Evolutionary conservation across 2,888 invertebrate genomes (phyloP), one percentile per base, ranked within the genome.

Genomic region (Agrilus biguttatus): DNA sequence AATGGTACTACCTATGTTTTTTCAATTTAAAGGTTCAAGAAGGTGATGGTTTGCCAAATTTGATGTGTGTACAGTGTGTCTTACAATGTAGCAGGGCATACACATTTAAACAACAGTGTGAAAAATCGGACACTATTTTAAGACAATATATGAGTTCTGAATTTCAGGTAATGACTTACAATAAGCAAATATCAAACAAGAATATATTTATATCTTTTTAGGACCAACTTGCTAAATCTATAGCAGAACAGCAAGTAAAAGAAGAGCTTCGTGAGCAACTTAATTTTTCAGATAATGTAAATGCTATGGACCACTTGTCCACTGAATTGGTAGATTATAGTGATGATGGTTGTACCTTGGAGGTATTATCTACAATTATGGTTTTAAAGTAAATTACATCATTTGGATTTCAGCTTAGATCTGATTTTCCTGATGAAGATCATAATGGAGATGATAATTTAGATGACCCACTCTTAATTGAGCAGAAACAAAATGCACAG

Each of bases 11-110:
- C 5, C 28, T 28, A 28, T 33, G 37, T 36, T 41, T 33, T 42
- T 45, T 34, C 17, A 14, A 34, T 47, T 52, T 55, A 42, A 49
- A 70, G 70, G 63, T 70, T 8, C 49, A 60, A 41, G 57, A 63
- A 57, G 65, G 61, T 37, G 71, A 72, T 58, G 70, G 69, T 14
- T 58, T 69, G 40, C 71, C 71, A 13, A 59, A 64, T 48, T 57
- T 65, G 10, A 64, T 72, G 60, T 72, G 71, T 49, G 66, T 70
- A n/a, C 70, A 70, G 51, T 72, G 71, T 51, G 66, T 70, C 32
- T 51, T 70, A 8, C 69, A 70, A 53, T 67, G 70, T 45, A 70
- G 71, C 50, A 56, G 69, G 45, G 68, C 70, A 2, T 71, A 69
- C 49, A 67, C 70, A 19, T 71, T 72, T 49, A 70, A 69, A 52